Conservation (phyloP, 1,140 invertebrate species). For the Rhyzopertha dominica region DNA sequence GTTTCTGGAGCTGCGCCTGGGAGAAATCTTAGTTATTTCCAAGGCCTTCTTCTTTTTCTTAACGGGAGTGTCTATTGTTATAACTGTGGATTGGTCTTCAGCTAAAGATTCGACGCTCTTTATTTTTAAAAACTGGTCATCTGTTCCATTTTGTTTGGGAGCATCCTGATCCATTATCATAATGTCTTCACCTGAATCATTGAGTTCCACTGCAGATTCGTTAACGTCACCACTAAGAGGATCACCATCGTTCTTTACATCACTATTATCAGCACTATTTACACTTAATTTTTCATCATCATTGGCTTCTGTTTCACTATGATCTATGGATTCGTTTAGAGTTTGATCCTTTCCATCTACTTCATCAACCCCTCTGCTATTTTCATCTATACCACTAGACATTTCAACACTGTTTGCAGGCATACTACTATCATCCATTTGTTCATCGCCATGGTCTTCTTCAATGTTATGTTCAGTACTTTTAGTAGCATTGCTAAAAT, state of each 20-base stretch:
- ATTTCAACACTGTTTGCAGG: conserved; percentile 43
- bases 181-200: conserved; percentile 40
- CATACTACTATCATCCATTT: conserved; percentile 22
- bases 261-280: conserved; percentile 24
- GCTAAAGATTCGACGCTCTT: background rate
- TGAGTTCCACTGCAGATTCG: conserved; percentile 39
- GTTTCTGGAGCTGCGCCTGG: conserved; percentile 55
- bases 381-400: conserved; percentile 23
- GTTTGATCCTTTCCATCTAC: conserved; percentile 5
- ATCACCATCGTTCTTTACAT: conserved; percentile 23
- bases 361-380: background rate
- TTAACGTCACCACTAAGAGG: too few species aligned
- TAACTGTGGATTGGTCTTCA: conserved; percentile 30
- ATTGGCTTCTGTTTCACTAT: conserved; percentile 15
- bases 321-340: conserved; percentile 11
- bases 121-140: too few species aligned
- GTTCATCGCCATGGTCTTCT: conserved; percentile 19
- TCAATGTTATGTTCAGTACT: background rate
- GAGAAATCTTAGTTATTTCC: conserved; percentile 24
- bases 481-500: too few species aligned
- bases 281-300: conserved; percentile 21
- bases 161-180: conserved; percentile 48
- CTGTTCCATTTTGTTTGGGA: conserved; percentile 36
- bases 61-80: conserved; percentile 28
- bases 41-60: conserved; percentile 22